These are phyloP conservation scores for Ichneumoninae sp. DNA, from an alignment of 2,888 invertebrate genomes.

Conservation along the genomic window DNA sequence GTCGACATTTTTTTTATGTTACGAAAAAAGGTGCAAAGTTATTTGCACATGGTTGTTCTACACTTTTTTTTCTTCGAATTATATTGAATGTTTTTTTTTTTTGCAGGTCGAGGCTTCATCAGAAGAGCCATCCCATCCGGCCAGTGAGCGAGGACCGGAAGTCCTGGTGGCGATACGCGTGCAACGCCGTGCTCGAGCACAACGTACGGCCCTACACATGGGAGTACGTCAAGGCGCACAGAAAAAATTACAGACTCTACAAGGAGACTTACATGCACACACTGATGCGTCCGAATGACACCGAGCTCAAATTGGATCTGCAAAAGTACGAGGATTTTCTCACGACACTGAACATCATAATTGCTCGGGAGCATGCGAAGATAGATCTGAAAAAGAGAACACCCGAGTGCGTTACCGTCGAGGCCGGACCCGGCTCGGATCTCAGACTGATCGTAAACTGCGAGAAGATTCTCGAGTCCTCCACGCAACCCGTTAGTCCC, in stretches of 20 bases:
- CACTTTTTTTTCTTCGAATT: background rate
- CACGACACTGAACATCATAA: conserved; percentile 90
- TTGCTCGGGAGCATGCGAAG: conserved; percentile 92
- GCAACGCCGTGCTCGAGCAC: conserved; percentile 89
- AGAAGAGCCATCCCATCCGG: conserved; percentile 87
- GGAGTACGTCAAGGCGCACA: conserved; percentile 88
- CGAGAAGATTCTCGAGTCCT: conserved; percentile 86
- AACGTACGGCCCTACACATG: conserved; percentile 91
- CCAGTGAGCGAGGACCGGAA: conserved; percentile 87
- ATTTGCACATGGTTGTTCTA: background rate
- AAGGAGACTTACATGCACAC: conserved; percentile 90
- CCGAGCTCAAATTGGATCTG: conserved; percentile 89
- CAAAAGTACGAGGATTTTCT: conserved; percentile 91
- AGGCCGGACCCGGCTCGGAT: conserved; percentile 78
- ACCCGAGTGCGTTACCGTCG: conserved; percentile 80
- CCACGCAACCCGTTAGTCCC: conserved; percentile 88
- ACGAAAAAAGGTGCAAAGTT: too few species aligned
- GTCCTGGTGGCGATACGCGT: conserved; percentile 92
- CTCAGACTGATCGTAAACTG: conserved; percentile 86
- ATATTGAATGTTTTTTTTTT: background rate
- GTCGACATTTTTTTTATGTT: too few species aligned
- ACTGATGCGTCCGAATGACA: conserved; percentile 89
- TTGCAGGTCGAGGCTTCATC: conserved; percentile 77
- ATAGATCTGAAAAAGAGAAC: conserved; percentile 85
- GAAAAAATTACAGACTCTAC: conserved; percentile 89